Evolutionary conservation across 2,888 invertebrate species (phyloP).

Genomic region (Ditula angustiorana): DNA sequence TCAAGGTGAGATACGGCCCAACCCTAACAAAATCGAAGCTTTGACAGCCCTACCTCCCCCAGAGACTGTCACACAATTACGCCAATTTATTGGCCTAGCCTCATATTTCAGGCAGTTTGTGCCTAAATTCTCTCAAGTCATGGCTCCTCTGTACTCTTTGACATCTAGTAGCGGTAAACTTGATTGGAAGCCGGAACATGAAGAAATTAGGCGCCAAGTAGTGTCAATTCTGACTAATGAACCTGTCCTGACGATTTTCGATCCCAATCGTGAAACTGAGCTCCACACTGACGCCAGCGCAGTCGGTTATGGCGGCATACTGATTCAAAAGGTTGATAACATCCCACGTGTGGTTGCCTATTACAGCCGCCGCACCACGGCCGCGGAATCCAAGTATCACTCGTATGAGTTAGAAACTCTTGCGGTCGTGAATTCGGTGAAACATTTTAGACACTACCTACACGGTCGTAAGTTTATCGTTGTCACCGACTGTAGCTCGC

Average conservation of each 20-base stretch:
- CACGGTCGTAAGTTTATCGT: slow-evolving; percentile 38
- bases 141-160: not conserved
- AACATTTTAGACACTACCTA: not conserved
- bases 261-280: not conserved
- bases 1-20: slow-evolving; percentile 37
- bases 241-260: not conserved
- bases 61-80: not conserved
- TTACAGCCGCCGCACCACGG: not conserved
- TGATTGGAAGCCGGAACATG: not conserved
- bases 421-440: not conserved
- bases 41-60: not conserved
- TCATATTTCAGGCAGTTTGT: no score
- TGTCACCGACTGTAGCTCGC: slow-evolving; percentile 40
- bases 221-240: not conserved
- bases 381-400: not conserved
- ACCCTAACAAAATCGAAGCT: slow-evolving; percentile 37
- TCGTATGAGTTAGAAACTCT: not conserved
- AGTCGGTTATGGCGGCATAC: not conserved
- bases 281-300: not conserved
- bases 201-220: not conserved
- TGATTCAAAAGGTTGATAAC: not conserved
- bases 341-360: not conserved
- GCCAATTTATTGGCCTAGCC: no score
- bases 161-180: not conserved
- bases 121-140: no score